These are phyloP conservation scores for Yponomeuta sedellus DNA, from an alignment of 2,888 invertebrate species.

Conservation along the genomic window DNA sequence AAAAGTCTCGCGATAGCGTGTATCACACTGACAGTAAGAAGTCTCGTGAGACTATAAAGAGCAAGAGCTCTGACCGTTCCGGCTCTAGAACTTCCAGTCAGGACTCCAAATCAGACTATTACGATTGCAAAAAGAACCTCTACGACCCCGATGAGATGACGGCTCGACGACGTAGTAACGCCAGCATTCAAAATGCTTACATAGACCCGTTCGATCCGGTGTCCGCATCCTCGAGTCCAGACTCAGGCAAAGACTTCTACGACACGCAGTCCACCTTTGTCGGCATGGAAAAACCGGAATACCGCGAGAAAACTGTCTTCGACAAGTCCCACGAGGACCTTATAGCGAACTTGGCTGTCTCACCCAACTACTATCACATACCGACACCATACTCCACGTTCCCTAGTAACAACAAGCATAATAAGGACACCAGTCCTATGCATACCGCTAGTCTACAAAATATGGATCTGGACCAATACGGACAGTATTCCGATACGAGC, in stretches of 20 bases:
- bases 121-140: conserved; percentile 77
- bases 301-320: conserved; percentile 69
- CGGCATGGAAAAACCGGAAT: conserved; percentile 62
- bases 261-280: conserved; percentile 71
- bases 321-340: conserved; percentile 78
- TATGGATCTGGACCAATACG: conserved; percentile 80
- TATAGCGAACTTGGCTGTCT: conserved; percentile 67
- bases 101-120: conserved; percentile 84
- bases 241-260: conserved; percentile 79
- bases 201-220: conserved; percentile 63
- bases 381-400: conserved; percentile 79
- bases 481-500: conserved; percentile 52
- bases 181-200: conserved; percentile 58
- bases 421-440: conserved; percentile 75
- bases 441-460: conserved; percentile 83
- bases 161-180: conserved; percentile 48
- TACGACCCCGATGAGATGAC: conserved; percentile 58
- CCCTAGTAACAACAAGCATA: conserved; percentile 76
- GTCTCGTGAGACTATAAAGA: conserved; percentile 79
- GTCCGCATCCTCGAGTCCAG: conserved; percentile 81
- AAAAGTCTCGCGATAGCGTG: conserved; percentile 79
- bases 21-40: conserved; percentile 81
- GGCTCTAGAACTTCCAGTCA: conserved; percentile 81
- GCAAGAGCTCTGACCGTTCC: conserved; percentile 78
- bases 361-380: conserved; percentile 72